phyloP scores from a whole-genome alignment of 2,797 vertebrate genomes.

The Petrocephalus sullivani region DNA sequence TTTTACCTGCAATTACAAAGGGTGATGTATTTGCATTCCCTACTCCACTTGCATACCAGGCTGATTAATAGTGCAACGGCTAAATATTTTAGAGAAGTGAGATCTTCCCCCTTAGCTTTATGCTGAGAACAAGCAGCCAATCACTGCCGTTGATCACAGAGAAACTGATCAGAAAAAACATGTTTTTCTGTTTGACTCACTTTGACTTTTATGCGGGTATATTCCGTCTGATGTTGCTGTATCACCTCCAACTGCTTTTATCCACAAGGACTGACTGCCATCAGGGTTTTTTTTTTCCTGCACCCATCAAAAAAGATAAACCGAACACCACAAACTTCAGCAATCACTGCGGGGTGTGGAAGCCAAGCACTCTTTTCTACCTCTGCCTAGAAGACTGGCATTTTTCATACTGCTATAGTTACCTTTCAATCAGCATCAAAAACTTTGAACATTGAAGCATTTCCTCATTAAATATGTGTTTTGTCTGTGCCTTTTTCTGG shows the following conservation, averaged over 20 bases:
- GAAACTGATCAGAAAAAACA: neutral
- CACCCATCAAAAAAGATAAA: slow-evolving; percentile 6
- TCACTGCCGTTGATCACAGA: slow-evolving; percentile 4
- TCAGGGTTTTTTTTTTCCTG: neutral
- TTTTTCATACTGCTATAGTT: neutral
- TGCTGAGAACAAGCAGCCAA: neutral
- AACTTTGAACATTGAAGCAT: neutral
- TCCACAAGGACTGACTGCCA: neutral
- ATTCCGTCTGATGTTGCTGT: neutral
- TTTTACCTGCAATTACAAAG: neutral
- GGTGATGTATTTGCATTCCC: neutral
- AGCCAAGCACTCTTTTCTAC: neutral
- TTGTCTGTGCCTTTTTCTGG: neutral
- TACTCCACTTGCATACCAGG: neutral
- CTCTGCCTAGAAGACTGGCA: neutral
- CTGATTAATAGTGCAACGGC: neutral
- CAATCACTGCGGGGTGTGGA: neutral
- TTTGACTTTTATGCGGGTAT: neutral
- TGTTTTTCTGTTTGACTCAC: neutral
- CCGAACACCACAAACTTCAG: neutral
- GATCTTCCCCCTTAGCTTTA: neutral
- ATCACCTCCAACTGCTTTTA: neutral
- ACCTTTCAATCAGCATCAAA: neutral
- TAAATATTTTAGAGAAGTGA: neutral
- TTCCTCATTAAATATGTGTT: neutral